phyloP scores from a whole-genome alignment of 2,888 invertebrate species.

The Leptura quadrifasciata region DNA sequence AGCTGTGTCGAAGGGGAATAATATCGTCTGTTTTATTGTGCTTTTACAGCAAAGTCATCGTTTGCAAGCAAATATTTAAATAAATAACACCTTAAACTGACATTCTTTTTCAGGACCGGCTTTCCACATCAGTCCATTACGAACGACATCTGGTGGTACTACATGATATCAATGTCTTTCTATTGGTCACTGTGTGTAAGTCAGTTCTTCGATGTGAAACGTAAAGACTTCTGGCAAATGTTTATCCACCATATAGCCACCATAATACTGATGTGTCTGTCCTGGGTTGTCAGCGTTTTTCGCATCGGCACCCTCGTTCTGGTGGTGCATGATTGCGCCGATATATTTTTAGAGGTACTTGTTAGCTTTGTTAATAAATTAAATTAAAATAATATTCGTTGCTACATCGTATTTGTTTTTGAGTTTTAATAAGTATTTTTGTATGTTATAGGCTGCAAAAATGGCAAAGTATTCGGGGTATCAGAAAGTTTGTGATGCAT shows the following conservation, averaged over 20 bases:
- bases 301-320: slow-evolving; percentile 93
- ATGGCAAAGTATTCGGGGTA: slow-evolving; percentile 94
- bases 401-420: background rate
- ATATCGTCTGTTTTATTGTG: too few relatives aligned
- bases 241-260: slow-evolving; percentile 98
- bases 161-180: slow-evolving; percentile 95
- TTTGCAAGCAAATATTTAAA: background rate
- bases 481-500: slow-evolving; percentile 89
- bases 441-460: slow-evolving; percentile 85
- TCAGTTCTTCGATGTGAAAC: slow-evolving; percentile 94
- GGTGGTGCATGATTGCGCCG: slow-evolving; percentile 91
- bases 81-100: background rate
- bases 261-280: slow-evolving; percentile 90
- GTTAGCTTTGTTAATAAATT: background rate
- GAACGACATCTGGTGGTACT: slow-evolving; percentile 95
- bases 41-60: too few relatives aligned
- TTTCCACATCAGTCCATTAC: slow-evolving; percentile 84
- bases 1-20: too few relatives aligned
- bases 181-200: slow-evolving; percentile 96
- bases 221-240: slow-evolving; percentile 99
- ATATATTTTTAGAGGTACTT: slow-evolving; percentile 89
- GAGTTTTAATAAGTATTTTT: background rate
- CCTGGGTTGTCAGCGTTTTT: slow-evolving; percentile 96
- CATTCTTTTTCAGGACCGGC: slow-evolving; percentile 67
- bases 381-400: background rate